Conservation (phyloP, 2,888 invertebrate species). For the Nymphalis c-album region DNA sequence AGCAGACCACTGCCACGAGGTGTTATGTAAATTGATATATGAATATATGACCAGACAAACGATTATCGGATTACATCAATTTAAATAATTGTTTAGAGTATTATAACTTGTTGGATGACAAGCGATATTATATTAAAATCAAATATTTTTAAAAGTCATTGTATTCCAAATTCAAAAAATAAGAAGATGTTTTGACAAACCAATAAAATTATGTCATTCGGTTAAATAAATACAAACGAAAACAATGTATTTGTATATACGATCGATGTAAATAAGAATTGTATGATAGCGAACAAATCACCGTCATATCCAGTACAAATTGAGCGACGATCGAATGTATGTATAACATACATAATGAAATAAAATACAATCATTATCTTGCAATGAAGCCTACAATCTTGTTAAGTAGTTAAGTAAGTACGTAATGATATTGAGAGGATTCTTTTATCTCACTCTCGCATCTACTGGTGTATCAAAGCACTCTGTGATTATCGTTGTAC, state of each 20-base stretch:
- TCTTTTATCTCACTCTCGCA: slow-evolving; percentile 66
- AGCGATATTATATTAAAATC: neutral
- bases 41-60: slow-evolving; percentile 45
- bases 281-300: slow-evolving; percentile 22
- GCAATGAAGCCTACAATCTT: slow-evolving; percentile 66
- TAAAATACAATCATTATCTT: slow-evolving; percentile 69
- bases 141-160: too few relatives aligned
- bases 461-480: slow-evolving; percentile 44
- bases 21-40: slow-evolving; percentile 60
- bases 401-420: slow-evolving; percentile 53
- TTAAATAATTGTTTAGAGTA: slow-evolving; percentile 27
- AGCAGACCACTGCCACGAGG: slow-evolving; percentile 50
- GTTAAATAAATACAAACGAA: neutral
- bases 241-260: neutral
- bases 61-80: slow-evolving; percentile 34
- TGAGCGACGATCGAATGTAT: slow-evolving; percentile 54
- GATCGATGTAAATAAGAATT: neutral
- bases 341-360: slow-evolving; percentile 47
- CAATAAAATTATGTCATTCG: neutral
- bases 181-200: neutral
- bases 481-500: slow-evolving; percentile 60
- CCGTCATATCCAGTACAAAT: slow-evolving; percentile 29
- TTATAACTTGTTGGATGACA: slow-evolving; percentile 12
- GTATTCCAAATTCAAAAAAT: too few relatives aligned
- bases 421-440: slow-evolving; percentile 73